Conservation (phyloP, 2,113 vertebrate genomes). For the Tylochromis polylepis region DNA sequence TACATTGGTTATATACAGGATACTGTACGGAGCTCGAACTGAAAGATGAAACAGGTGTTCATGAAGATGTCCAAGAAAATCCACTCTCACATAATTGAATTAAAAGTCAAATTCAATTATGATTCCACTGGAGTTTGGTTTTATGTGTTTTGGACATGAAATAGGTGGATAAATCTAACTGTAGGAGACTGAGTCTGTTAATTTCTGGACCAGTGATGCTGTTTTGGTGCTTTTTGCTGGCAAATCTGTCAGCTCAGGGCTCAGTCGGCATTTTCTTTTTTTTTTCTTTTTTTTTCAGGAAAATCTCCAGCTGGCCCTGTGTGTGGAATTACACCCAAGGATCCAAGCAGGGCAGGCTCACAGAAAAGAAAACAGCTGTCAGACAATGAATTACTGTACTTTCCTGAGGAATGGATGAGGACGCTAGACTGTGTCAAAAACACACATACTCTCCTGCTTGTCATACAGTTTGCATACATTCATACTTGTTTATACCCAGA, state of each 20-base stretch:
- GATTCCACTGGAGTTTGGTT: conserved; percentile 4
- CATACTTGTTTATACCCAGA: background rate
- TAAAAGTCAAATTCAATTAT: conserved; percentile 8
- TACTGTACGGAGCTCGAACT: background rate
- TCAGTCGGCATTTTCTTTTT: background rate
- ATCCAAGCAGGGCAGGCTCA: conserved; percentile 52
- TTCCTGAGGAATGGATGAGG: conserved; percentile 56
- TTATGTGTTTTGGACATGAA: conserved; percentile 23
- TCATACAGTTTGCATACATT: background rate
- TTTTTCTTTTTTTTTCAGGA: conserved; percentile 34
- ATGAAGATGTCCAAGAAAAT: background rate
- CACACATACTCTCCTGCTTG: conserved; percentile 2
- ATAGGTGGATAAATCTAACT: background rate
- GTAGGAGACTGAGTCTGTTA: background rate
- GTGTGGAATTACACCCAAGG: conserved; percentile 68
- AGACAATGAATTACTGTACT: conserved; percentile 68
- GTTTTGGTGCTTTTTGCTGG: conserved; percentile 29
- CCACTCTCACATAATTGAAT: conserved; percentile 4
- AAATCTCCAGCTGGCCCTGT: conserved; percentile 66
- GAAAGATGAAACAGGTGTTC: conserved; percentile 12
- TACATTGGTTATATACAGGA: background rate
- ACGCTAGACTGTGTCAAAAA: conserved; percentile 40
- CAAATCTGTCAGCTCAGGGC: conserved; percentile 13
- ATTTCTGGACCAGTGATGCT: conserved; percentile 15
- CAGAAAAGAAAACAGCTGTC: conserved; percentile 77